A percentile compares a stretch with the other conserved stretches of the same genome.
These are phyloP conservation scores for Crossocerus cetratus DNA, from an alignment of 2,888 invertebrate species.

Conservation along the genomic window DNA sequence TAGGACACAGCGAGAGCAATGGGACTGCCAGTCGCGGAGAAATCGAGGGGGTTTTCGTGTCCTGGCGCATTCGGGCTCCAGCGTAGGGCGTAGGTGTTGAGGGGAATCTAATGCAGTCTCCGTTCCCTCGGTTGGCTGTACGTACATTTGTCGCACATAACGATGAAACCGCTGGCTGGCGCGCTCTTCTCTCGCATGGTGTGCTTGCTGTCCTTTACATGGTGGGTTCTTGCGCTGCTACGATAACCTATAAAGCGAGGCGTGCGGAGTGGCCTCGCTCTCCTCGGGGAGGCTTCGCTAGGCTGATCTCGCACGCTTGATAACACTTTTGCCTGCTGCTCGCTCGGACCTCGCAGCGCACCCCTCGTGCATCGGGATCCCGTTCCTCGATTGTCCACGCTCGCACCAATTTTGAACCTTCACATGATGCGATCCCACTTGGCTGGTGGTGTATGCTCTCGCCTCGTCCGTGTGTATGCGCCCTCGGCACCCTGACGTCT, in stretches of 20 bases:
- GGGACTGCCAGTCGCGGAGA: too few relatives aligned
- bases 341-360: neutral
- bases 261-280: neutral
- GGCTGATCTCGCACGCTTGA: neutral
- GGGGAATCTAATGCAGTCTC: too few relatives aligned
- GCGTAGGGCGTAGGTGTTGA: too few relatives aligned
- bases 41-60: too few relatives aligned
- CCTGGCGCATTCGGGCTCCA: too few relatives aligned
- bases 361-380: neutral
- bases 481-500: neutral
- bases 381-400: neutral
- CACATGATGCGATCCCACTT: neutral
- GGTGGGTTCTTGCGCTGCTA: slow-evolving; percentile 32
- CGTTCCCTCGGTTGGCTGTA: slow-evolving; percentile 10
- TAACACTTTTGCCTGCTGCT: neutral
- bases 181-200: slow-evolving; percentile 48
- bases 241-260: slow-evolving; percentile 42
- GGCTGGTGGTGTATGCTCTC: neutral
- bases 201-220: slow-evolving; percentile 44
- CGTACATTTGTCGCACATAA: slow-evolving; percentile 50
- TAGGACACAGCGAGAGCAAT: too few relatives aligned
- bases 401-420: neutral
- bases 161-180: slow-evolving; percentile 40
- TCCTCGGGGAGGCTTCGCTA: neutral
- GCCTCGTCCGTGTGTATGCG: neutral